Base-by-base conservation (phyloP, 2,888 invertebrate species). In the Cephus runcator region DNA sequence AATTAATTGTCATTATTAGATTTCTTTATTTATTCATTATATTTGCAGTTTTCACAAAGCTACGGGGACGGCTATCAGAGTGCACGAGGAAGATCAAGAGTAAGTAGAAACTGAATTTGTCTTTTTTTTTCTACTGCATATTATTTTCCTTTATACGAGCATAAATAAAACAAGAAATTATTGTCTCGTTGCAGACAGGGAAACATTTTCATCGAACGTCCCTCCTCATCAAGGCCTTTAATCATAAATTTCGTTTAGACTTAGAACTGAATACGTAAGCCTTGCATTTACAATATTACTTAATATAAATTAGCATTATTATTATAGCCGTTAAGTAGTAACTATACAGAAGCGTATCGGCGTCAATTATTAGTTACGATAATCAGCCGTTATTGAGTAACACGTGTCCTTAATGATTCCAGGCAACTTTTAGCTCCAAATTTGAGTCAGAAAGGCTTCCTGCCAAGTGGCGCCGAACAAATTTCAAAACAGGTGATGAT, bases 261-360 rank as follows among this genome's bases (percentile, higher is more conserved):
- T 94, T 98, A 93, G 97, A 98, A 95, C 96, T 98, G 94, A 98
- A 98, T 93, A 96, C 97, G 97, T 98, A 93, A 97, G 97, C 2
- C 23, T 56, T 23, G 23, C 56, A 23, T 9, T 56, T 56, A 56
- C 2, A 23, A 23, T 56, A 56, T 23, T 56, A 56, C 6, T 56
- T 23, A 6, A 40, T 4, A 9, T 56, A 23, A 15, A 23, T 56
- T 23, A 56, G 40, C 2, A 56, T 56, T 23, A 23, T 56, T 56
- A 56, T 56, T 15, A 56, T 23, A 56, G 23, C 15, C 15, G 15
- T 15, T 40, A 40, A 15, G 15, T 15, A 40, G 15, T 15, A 40
- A 15, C 15, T 2, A 1, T 23, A 23, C 2, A 15, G 56, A 56
- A 56, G 56, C 9, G 9, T 23, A 56, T 23, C 23, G 23, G 23